Evolutionary conservation across 2,888 invertebrate genomes (phyloP).

Genomic region (Galeopsomyia nigrocyanea): DNA sequence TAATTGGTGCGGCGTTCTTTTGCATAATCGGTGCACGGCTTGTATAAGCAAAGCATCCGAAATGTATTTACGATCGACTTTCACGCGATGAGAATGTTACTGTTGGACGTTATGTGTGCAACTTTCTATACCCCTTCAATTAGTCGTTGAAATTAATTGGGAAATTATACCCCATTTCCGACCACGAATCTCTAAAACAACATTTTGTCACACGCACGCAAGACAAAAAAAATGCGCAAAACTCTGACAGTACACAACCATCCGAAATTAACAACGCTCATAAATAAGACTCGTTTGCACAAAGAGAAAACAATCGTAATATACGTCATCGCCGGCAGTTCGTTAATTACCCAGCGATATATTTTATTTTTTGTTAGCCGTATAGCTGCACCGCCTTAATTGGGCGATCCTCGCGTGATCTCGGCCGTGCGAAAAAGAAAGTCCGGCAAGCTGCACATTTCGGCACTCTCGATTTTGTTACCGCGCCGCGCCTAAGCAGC

Average conservation of each 20-base stretch:
- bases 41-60: slow-evolving; percentile 31
- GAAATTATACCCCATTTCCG: no score
- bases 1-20: slow-evolving; percentile 21
- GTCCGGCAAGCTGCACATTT: background rate
- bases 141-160: no score
- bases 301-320: slow-evolving; percentile 7
- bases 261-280: no score
- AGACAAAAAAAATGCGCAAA: no score
- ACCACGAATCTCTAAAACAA: no score
- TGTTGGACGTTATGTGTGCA: no score
- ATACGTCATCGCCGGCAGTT: background rate
- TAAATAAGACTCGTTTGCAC: background rate
- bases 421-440: slow-evolving; percentile 38
- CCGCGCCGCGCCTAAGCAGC: no score
- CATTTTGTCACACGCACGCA: no score
- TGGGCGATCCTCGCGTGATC: slow-evolving; percentile 7
- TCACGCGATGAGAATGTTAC: background rate
- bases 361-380: slow-evolving; percentile 11
- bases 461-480: no score
- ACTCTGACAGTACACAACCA: no score
- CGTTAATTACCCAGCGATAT: slow-evolving; percentile 26
- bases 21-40: background rate
- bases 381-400: slow-evolving; percentile 18
- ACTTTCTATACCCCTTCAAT: no score
- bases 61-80: background rate